Conservation (phyloP, 2,113 vertebrate genomes). For the Crotalus tigris region DNA sequence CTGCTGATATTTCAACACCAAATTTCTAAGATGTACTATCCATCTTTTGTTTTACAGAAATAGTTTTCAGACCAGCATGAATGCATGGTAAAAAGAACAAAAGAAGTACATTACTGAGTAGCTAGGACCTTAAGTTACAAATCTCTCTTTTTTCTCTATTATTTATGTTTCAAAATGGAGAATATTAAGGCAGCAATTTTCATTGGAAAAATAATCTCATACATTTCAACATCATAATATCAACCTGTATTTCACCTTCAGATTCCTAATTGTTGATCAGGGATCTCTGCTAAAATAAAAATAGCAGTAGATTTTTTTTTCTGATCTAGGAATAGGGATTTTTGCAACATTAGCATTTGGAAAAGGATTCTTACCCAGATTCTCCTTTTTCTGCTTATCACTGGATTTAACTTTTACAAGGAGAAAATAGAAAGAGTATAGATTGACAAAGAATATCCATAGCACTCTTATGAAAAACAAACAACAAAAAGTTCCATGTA, state of each 20-base stretch:
- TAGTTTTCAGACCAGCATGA: slow-evolving; percentile 11
- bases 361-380: neutral
- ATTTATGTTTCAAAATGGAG: neutral
- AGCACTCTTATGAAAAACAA: neutral
- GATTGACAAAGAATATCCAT: neutral
- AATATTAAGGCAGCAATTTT: neutral
- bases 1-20: neutral
- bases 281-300: neutral
- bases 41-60: neutral
- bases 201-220: neutral
- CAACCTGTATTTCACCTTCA: too few species aligned
- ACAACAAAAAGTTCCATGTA: neutral
- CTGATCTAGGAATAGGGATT: neutral
- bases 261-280: neutral
- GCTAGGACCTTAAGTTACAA: neutral
- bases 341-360: neutral
- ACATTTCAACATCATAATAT: too few species aligned
- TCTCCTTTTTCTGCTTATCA: neutral
- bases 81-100: slow-evolving; percentile 3
- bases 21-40: neutral
- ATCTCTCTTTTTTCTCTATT: slow-evolving; percentile 14
- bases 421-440: neutral
- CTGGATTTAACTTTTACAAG: neutral
- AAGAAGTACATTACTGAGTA: neutral
- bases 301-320: neutral